A percentile compares a stretch with the other conserved stretches of the same genome.
These are phyloP conservation scores for Seira sanloemensis DNA, from an alignment of 2,888 invertebrate genomes.

Conservation along the genomic window DNA sequence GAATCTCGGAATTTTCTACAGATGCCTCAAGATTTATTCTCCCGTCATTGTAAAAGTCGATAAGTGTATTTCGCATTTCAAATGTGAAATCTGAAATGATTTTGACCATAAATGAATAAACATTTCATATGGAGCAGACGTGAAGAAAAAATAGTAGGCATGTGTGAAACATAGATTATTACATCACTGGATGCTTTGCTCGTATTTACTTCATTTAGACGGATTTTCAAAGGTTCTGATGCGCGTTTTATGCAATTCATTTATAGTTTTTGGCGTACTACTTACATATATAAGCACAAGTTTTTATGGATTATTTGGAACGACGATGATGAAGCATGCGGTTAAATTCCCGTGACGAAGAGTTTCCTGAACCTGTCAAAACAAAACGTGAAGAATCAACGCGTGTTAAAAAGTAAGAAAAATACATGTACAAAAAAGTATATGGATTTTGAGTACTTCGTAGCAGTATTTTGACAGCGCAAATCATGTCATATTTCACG, in stretches of 20 bases:
- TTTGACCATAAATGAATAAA: slow-evolving; percentile 26
- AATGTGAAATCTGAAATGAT: slow-evolving; percentile 5
- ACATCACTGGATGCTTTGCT: too few relatives aligned
- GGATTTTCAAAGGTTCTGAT: too few relatives aligned
- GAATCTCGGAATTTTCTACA: slow-evolving; percentile 25
- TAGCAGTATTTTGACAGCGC: slow-evolving; percentile 29
- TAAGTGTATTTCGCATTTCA: slow-evolving; percentile 28
- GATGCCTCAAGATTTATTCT: slow-evolving; percentile 33
- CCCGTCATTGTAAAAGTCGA: slow-evolving; percentile 29
- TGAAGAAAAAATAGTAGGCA: neutral
- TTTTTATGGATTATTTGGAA: neutral
- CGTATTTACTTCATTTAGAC: too few relatives aligned
- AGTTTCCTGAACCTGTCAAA: slow-evolving; percentile 42
- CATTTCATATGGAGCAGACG: slow-evolving; percentile 3
- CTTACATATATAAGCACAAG: neutral
- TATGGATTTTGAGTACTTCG: slow-evolving; percentile 14
- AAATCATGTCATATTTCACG: slow-evolving; percentile 43
- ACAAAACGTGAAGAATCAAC: slow-evolving; percentile 39
- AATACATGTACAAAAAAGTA: neutral
- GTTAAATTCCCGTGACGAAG: slow-evolving; percentile 56
- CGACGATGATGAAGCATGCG: slow-evolving; percentile 30
- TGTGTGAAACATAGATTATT: neutral
- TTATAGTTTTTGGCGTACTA: too few relatives aligned
- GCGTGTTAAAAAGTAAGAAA: slow-evolving; percentile 15
- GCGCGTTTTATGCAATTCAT: too few relatives aligned